Conservation (phyloP, 1,140 invertebrate species). For the Bombyx mandarina region DNA sequence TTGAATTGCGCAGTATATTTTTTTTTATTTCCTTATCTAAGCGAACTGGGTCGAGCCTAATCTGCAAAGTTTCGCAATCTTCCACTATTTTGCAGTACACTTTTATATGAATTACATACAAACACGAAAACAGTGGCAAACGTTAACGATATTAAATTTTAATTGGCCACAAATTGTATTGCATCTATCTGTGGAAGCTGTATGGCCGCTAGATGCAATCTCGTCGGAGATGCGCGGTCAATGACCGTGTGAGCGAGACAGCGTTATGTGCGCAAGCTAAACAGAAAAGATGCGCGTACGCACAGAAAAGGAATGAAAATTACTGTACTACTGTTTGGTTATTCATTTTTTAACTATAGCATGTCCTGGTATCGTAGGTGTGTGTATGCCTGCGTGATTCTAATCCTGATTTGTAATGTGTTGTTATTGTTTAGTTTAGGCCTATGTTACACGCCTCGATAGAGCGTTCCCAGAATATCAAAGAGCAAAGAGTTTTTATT, state of each 20-base stretch:
- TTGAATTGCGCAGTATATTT: constrained; percentile 32
- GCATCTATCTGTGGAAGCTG: constrained; percentile 61
- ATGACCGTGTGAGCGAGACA: constrained; percentile 48
- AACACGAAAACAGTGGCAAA: background rate
- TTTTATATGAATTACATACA: constrained; percentile 5
- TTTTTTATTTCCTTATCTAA: constrained; percentile 37
- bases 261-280: constrained; percentile 30
- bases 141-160: constrained; percentile 31
- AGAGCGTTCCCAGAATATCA: constrained; percentile 25
- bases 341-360: constrained; percentile 31
- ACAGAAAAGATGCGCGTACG: constrained; percentile 59
- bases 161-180: constrained; percentile 57
- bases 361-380: constrained; percentile 14
- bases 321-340: constrained; percentile 63
- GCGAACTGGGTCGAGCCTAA: constrained; percentile 40
- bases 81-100: constrained; percentile 2
- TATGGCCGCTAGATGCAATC: constrained; percentile 65
- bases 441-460: constrained; percentile 14
- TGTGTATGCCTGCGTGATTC: constrained; percentile 25
- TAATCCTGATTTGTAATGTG: constrained; percentile 22
- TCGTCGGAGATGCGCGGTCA: constrained; percentile 61
- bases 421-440: constrained; percentile 45
- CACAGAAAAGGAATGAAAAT: constrained; percentile 67
- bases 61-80: constrained; percentile 31
- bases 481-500: constrained; percentile 11